Base-by-base conservation (phyloP, 2,888 invertebrate species). In the Trileptium ribeirensis region DNA sequence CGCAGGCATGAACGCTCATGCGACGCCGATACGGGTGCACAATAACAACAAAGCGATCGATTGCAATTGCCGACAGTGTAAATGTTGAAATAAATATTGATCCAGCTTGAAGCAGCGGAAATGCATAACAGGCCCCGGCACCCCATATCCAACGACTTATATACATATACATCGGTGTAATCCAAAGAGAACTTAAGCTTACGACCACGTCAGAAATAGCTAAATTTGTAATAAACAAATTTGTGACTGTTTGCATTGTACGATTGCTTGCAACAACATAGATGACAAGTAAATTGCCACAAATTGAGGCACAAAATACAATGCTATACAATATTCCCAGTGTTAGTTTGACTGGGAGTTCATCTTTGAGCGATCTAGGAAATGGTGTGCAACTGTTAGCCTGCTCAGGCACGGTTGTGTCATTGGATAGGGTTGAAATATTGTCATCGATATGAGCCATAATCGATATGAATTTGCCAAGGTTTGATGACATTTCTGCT, bases 201-300 rank as follows among this genome's bases (percentile, higher is more conserved):
- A 99, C 92, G 74, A 98, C 90, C 77, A 98, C 94, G 89, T 99
- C 98, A 8, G 96, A 95, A 40, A 97, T 91, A 0, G 98, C 98
- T 86, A 99, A 91, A 89, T 98, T 98, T 67, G 95, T 95, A 87
- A 98, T 98, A 90, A 98, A 98, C 79, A 96, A 92, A 89, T 98
- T 98, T 1, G 98, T 98, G 64, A 98, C 97, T 0, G 97, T 96
- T 88, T 97, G 97, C 97, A 98, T 97, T 38, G 94, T 94, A 85
- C 93, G 93, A 90, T 96, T 97, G 39, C 95, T 92, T 51, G 94
- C 92, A 2, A 99, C 97, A 29, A 98, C 96, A 88, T 93, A 97
- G 87, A 96, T 95, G 34, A 98, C 97, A 31, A 98, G 90, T 0
- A 93, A 92, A 89, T 97, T 97, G 0, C 97, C 97, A 85, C 94